These are phyloP conservation scores for Phyto melanocephala DNA, from an alignment of 2,888 invertebrate genomes.

Conservation along the genomic window DNA sequence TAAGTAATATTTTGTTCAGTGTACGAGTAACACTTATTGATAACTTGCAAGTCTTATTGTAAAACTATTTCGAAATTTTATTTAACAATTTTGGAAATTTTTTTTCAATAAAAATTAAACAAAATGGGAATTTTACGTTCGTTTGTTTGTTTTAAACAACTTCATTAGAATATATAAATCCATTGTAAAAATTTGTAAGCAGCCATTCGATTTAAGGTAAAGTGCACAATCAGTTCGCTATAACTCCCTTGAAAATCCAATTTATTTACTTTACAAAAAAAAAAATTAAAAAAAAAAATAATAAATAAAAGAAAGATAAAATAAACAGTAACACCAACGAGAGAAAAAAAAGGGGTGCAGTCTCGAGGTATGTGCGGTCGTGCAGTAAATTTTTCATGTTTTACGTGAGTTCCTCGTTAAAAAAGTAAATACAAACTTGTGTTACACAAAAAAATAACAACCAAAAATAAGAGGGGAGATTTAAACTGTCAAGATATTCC, in stretches of 20 bases:
- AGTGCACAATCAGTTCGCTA: background rate
- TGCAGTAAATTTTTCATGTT: constrained; percentile 62
- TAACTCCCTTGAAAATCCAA: background rate
- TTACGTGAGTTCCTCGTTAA: constrained; percentile 46
- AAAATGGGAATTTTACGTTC: too few relatives aligned
- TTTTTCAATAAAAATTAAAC: too few relatives aligned
- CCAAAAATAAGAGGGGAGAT: constrained; percentile 51
- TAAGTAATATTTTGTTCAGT: too few relatives aligned
- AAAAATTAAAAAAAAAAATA: background rate
- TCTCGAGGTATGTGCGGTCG: constrained; percentile 59
- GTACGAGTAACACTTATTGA: too few relatives aligned
- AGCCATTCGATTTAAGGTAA: background rate
- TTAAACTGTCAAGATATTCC: constrained; percentile 60
- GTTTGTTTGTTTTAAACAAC: too few relatives aligned
- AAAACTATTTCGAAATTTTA: too few relatives aligned
- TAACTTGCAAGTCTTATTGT: too few relatives aligned
- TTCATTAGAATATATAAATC: too few relatives aligned
- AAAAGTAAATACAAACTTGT: constrained; percentile 30
- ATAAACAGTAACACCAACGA: constrained; percentile 25
- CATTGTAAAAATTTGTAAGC: too few relatives aligned
- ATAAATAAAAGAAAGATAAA: constrained; percentile 15
- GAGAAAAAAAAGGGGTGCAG: constrained; percentile 57
- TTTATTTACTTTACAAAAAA: constrained; percentile 23
- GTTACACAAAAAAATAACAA: background rate
- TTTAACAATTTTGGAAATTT: too few relatives aligned